Base-by-base conservation (phyloP, 1,140 invertebrate species). In the Tribolium madens region DNA sequence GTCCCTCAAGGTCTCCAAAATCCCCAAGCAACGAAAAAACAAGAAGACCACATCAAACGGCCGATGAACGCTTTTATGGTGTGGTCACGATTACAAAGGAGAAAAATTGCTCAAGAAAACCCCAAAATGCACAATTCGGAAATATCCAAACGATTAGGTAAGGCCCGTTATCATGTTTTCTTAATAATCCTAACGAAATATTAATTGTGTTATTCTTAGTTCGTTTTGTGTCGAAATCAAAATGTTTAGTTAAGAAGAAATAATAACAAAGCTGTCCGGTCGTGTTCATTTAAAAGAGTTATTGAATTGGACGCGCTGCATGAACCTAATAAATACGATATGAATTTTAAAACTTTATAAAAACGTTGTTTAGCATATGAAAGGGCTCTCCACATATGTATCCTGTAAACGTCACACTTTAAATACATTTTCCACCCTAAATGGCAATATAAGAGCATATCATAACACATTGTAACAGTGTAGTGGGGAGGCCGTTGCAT, bases 101-200 rank as follows among this genome's bases (percentile, higher is more conserved):
- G 94, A 73, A 96, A 98, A 87, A 98, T 98, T 81, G 97, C 97
- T 0, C 95, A 97, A 85, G 96, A 98, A 82, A 98, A 99, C 87
- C 97, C 97, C 0, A 98, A 98, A 88, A 98, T 99, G 97, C 97
- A 99, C 88, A 99, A 99, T 86, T 97, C 96, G 0, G 97, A 98
- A 86, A 99, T 99, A 77, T 97, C 95, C 14, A 98, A 98, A 86
- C 87, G 96, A 85, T 90, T 99, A 42, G 97, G 94, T 95, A 78
- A 91, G 92, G 87, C 18, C 3, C 18, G 52, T 17, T 17, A n/a
- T 7, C 21, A 33, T 64, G 57, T 64, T 64, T 64, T 31, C 57
- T 64, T 18, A 31, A 14, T 33, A 64, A 64, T 64, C 57, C 21
- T 33, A 64, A 64, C 57, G 57, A 64, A 64, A 64, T 64, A 64